phyloP scores from a whole-genome alignment of 2,113 vertebrate species.

The Ammodytes dubius region DNA sequence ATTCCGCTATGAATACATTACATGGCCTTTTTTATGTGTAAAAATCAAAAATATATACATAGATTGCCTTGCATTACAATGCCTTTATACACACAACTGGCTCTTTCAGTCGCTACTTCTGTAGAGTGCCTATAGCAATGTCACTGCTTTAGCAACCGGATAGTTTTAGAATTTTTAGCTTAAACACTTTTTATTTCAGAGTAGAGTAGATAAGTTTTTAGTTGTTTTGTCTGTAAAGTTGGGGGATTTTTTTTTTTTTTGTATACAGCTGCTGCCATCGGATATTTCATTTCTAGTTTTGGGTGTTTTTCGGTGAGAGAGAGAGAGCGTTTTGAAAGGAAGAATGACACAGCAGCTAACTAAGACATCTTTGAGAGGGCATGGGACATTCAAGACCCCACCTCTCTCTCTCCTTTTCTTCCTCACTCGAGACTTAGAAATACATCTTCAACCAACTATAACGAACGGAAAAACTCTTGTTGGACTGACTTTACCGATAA shows the following conservation, averaged over 20 bases:
- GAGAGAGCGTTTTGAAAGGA: conserved; percentile 3
- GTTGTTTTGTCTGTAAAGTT: conserved; percentile 53
- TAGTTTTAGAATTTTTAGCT: conserved; percentile 45
- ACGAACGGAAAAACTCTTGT: conserved; percentile 19
- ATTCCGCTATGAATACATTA: conserved; percentile 55
- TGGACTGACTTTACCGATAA: conserved; percentile 33
- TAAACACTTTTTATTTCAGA: conserved; percentile 37
- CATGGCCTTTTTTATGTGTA: conserved; percentile 64
- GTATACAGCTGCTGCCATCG: conserved; percentile 53
- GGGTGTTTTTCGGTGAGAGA: conserved; percentile 17
- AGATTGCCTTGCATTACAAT: conserved; percentile 61
- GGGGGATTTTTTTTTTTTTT: conserved; percentile 32
- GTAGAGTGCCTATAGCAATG: conserved; percentile 77
- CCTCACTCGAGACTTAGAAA: conserved; percentile 31
- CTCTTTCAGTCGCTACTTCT: conserved; percentile 68
- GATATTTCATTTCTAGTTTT: conserved; percentile 44
- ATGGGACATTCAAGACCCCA: background rate
- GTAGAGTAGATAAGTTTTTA: conserved; percentile 53
- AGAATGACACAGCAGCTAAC: conserved; percentile 17
- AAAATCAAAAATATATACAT: conserved; percentile 26
- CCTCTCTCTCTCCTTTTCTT: conserved; percentile 31
- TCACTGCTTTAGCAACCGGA: conserved; percentile 63
- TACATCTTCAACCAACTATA: background rate
- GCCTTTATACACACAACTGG: conserved; percentile 50
- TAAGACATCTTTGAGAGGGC: conserved; percentile 23